Base-by-base conservation (phyloP, 2,888 invertebrate species). In the Sarcophaga variegata region DNA sequence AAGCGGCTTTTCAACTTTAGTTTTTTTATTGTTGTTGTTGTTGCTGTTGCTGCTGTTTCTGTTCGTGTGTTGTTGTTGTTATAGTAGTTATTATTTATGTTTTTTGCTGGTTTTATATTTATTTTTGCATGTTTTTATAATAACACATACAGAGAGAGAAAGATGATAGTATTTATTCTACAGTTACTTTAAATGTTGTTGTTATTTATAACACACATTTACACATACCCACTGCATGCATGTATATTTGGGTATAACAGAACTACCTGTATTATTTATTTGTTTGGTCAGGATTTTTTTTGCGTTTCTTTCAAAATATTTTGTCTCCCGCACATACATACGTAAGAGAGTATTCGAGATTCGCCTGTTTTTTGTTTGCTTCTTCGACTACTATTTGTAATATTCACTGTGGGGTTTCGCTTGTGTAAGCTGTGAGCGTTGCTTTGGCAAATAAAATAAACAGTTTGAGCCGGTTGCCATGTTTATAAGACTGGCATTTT, bases 1-100 rank as follows among this genome's bases (percentile, higher is more conserved):
- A 86, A 86, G 86, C 81, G 81, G 77, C 81, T 83, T 83, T 81
- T 78, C 67, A 78, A 71, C 78, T 83, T 81, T 54, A 54, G 47
- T 66, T 63, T 67, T 63, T 71, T 6, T 66, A 25, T 64, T 74
- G 5, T 69, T 70, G 6, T 37, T 25, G 12, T 25, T 75, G 4
- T 59, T 67, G 20, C 2, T 45, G 10, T 69, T 69, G 45, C 47
- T 63, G 14, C 59, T 66, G 54, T 74, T 60, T 64, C n/a, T 25
- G 45, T 14, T 64, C 45, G 37, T 59, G 12, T 17, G 22, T 49
- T 71, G 37, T 78, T 71, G 20, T 27, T 81, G 11, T 20, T 47
- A 20, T 14, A 10, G 11, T 22, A 62, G 37, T 37, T 60, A 10
- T 63, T n/a, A 25, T 70, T 59, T 64, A 11, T 69, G 10, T 20